phyloP scores from a whole-genome alignment of 2,888 invertebrate species.

The Xestia sexstrigata region DNA sequence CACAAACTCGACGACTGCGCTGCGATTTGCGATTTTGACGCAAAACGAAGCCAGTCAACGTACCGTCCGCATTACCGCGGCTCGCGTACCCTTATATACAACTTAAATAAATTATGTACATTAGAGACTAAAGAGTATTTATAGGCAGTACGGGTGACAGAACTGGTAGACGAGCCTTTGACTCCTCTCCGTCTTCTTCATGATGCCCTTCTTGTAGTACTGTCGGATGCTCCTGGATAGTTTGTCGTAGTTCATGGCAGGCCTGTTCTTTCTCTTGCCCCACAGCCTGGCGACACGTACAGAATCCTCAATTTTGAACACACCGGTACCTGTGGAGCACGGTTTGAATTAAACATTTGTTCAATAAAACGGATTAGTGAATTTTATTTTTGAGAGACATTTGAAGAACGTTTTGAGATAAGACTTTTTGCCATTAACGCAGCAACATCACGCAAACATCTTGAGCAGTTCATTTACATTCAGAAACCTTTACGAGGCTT shows the following conservation, averaged over 20 bases:
- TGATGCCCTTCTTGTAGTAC: slow-evolving; percentile 99
- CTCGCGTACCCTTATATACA: slow-evolving; percentile 79
- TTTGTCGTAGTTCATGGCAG: slow-evolving; percentile 99
- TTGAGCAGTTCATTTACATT: background rate
- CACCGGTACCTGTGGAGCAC: slow-evolving; percentile 92
- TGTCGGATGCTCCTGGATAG: slow-evolving; percentile 99
- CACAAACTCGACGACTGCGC: slow-evolving; percentile 77
- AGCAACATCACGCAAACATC: background rate
- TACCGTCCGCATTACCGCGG: slow-evolving; percentile 89
- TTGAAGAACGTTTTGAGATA: slow-evolving; percentile 47
- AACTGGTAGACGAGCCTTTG: slow-evolving; percentile 99
- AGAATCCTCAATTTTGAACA: slow-evolving; percentile 99
- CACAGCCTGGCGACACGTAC: slow-evolving; percentile 99
- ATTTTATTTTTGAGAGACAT: slow-evolving; percentile 69
- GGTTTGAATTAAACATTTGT: slow-evolving; percentile 81
- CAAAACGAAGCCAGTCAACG: slow-evolving; percentile 83
- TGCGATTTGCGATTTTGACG: slow-evolving; percentile 77
- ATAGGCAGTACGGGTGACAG: slow-evolving; percentile 98
- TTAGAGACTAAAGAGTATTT: slow-evolving; percentile 80
- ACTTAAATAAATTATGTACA: slow-evolving; percentile 77
- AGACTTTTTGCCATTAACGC: slow-evolving; percentile 19
- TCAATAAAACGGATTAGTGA: slow-evolving; percentile 58
- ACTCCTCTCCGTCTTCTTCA: slow-evolving; percentile 99
- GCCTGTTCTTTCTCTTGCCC: slow-evolving; percentile 99
- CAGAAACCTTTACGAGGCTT: background rate